Conservation (phyloP, 2,797 vertebrate genomes). For the Morelia viridis region DNA sequence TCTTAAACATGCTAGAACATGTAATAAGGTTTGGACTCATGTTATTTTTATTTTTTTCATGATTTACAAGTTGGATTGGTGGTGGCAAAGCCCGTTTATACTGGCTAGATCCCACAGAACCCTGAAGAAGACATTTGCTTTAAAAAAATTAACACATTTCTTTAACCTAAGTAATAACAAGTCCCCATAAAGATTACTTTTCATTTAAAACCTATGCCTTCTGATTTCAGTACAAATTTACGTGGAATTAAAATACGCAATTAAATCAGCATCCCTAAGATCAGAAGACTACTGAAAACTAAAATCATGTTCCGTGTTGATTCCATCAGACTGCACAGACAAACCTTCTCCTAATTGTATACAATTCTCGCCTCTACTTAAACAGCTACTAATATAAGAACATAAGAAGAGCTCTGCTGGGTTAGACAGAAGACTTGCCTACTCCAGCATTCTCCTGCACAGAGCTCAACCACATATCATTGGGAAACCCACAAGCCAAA, state of each 20-base stretch:
- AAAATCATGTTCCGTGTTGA: background rate
- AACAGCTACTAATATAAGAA: background rate
- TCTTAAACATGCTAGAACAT: background rate
- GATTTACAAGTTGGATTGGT: background rate
- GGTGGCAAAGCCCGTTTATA: background rate
- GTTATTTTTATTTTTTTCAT: background rate
- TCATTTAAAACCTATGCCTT: background rate
- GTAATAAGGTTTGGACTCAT: background rate
- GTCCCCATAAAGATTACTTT: background rate
- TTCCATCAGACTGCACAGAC: fast-evolving
- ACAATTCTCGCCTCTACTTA: slow-evolving; percentile 35
- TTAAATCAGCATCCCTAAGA: background rate
- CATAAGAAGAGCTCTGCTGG: background rate
- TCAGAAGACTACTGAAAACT: background rate
- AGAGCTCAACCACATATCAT: background rate
- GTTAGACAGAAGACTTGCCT: background rate
- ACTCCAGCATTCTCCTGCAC: background rate
- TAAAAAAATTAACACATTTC: background rate
- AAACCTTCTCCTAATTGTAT: background rate
- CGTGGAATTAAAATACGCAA: background rate
- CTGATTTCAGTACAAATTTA: background rate
- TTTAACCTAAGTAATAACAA: background rate
- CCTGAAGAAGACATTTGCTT: background rate
- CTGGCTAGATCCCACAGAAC: background rate
- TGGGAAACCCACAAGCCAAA: background rate